These are phyloP conservation scores for Strigamia maritima DNA, from an alignment of 2,888 invertebrate species.

Conservation along the genomic window DNA sequence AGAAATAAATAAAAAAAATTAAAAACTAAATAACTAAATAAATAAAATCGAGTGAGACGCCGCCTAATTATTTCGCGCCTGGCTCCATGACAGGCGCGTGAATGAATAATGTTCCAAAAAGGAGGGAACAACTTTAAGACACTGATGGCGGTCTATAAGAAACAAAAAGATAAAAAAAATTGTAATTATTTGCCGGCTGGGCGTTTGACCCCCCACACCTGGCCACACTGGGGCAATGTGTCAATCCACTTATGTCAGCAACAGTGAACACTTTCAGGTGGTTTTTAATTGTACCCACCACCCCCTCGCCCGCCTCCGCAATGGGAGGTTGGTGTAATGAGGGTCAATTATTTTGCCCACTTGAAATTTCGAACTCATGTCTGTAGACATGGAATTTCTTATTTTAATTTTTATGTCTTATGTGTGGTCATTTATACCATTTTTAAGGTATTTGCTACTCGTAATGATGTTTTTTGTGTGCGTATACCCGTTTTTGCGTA, in stretches of 20 bases:
- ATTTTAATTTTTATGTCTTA: too few species aligned
- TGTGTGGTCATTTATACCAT: neutral
- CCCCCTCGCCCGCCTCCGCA: neutral
- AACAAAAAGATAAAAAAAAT: slow-evolving; percentile 26
- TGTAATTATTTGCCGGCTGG: slow-evolving; percentile 19
- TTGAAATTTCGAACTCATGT: neutral
- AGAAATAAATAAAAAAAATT: too few species aligned
- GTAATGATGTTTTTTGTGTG: neutral
- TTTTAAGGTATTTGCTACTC: neutral
- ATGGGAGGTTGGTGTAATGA: neutral
- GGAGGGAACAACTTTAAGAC: slow-evolving; percentile 20
- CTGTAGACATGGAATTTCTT: neutral
- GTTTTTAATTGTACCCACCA: neutral
- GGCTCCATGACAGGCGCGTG: slow-evolving; percentile 22
- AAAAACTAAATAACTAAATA: slow-evolving; percentile 13
- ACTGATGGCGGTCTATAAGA: slow-evolving; percentile 11
- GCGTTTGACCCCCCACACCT: slow-evolving; percentile 26
- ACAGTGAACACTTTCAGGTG: neutral
- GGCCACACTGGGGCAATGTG: slow-evolving; percentile 26
- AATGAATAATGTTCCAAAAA: slow-evolving; percentile 16
- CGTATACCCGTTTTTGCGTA: neutral
- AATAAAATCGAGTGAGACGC: slow-evolving; percentile 20
- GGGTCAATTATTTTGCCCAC: neutral
- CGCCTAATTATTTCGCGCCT: slow-evolving; percentile 23
- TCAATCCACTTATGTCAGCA: slow-evolving; percentile 24